Conservation (phyloP, 2,797 vertebrate species). For the Galaxias olidus region DNA sequence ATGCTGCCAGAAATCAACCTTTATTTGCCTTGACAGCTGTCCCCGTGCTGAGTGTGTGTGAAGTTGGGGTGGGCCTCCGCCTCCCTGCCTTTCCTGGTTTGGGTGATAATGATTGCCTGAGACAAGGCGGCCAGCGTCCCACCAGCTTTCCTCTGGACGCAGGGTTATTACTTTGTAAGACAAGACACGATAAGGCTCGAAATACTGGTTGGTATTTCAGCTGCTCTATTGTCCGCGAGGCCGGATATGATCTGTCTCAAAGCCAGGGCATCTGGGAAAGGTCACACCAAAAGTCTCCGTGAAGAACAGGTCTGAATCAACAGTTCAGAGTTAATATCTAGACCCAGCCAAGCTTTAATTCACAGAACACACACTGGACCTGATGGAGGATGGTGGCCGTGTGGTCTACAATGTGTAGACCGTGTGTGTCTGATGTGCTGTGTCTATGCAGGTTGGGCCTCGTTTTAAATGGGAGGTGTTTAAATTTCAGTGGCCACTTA, state of each 20-base stretch:
- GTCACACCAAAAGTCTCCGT: slow-evolving; percentile 43
- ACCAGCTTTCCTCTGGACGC: slow-evolving; percentile 9
- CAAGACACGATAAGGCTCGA: slow-evolving; percentile 51
- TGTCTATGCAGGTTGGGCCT: no score
- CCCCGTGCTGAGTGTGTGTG: not conserved
- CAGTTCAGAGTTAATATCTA: slow-evolving; percentile 15
- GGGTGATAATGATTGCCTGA: slow-evolving; percentile 37
- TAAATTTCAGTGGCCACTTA: no score
- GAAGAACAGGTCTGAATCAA: not conserved
- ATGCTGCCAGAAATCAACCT: slow-evolving; percentile 16
- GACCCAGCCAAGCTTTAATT: slow-evolving; percentile 7
- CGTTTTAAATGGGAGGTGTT: no score
- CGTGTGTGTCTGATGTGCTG: no score
- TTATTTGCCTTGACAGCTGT: slow-evolving; percentile 5
- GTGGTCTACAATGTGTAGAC: not conserved
- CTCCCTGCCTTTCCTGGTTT: slow-evolving; percentile 12
- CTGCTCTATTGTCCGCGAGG: slow-evolving; percentile 46
- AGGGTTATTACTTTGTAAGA: slow-evolving; percentile 36
- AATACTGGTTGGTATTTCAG: slow-evolving; percentile 65
- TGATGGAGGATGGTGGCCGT: not conserved
- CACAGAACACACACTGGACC: not conserved
- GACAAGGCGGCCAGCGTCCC: slow-evolving; percentile 39
- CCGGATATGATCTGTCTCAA: slow-evolving; percentile 46
- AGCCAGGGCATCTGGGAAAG: slow-evolving; percentile 54
- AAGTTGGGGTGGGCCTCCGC: not conserved